phyloP scores from a whole-genome alignment of 2,888 invertebrate species.

The Torymus auratus region DNA sequence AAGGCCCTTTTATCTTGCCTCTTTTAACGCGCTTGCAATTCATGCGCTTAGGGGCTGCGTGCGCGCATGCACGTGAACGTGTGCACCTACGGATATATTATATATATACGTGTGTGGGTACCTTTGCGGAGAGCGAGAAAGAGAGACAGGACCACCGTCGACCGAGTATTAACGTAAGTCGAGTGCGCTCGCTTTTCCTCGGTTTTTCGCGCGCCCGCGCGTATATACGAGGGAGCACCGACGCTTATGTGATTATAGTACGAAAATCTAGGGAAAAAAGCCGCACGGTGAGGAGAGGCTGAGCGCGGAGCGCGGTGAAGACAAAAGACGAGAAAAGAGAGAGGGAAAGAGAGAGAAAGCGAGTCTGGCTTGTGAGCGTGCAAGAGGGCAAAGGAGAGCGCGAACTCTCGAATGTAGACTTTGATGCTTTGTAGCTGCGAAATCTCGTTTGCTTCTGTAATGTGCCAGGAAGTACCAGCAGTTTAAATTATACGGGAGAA shows the following conservation, averaged over 20 bases:
- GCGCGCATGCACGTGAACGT: too few relatives aligned
- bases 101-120: too few relatives aligned
- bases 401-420: slow-evolving; percentile 23
- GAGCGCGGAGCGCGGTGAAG: background rate
- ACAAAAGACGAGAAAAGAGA: slow-evolving; percentile 4
- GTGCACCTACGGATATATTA: too few relatives aligned
- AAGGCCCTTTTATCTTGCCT: slow-evolving; percentile 45
- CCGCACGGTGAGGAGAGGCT: background rate
- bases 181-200: background rate
- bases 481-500: slow-evolving; percentile 27
- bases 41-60: slow-evolving; percentile 7
- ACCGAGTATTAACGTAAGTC: slow-evolving; percentile 47
- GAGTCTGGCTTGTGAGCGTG: background rate
- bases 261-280: slow-evolving; percentile 43
- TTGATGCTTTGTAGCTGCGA: slow-evolving; percentile 31
- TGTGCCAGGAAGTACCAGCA: background rate
- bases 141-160: background rate
- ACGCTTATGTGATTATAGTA: slow-evolving; percentile 54
- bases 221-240: background rate
- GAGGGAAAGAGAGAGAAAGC: background rate
- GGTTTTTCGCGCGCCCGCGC: background rate
- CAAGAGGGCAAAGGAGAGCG: background rate
- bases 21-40: slow-evolving; percentile 47
- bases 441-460: slow-evolving; percentile 39
- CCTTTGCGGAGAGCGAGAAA: background rate